phyloP scores from a whole-genome alignment of 2,113 vertebrate genomes.

The Perccottus glenii region DNA sequence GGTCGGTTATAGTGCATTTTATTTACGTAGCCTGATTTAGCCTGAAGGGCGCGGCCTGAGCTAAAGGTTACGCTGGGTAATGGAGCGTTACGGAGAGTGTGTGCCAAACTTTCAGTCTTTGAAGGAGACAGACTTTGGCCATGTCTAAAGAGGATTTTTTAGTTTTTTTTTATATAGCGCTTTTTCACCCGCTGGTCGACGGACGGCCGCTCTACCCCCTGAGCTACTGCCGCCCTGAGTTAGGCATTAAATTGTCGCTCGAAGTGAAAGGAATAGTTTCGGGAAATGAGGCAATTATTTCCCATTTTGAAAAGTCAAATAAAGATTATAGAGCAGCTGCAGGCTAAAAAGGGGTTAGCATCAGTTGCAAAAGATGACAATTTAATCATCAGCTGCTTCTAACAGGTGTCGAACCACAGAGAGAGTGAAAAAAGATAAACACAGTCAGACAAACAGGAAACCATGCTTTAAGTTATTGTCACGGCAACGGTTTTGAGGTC shows the following conservation, averaged over 20 bases:
- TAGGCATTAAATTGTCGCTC: background rate
- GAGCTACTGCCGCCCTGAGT: too few species aligned
- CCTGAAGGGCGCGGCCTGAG: conserved; percentile 42
- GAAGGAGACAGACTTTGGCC: conserved; percentile 21
- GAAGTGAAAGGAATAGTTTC: background rate
- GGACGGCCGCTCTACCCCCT: too few species aligned
- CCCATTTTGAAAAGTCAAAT: background rate
- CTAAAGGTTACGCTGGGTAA: conserved; percentile 37
- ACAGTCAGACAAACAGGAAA: conserved; percentile 12
- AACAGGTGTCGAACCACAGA: conserved; percentile 10
- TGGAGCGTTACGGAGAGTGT: conserved; percentile 9
- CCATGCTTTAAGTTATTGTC: background rate
- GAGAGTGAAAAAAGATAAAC: background rate
- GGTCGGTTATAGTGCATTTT: conserved; percentile 51
- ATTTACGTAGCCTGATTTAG: conserved; percentile 59
- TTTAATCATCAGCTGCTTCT: background rate
- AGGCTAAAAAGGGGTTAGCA: background rate
- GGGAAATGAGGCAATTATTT: conserved; percentile 11
- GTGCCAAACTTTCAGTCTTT: conserved; percentile 28
- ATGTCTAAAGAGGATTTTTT: conserved; percentile 13
- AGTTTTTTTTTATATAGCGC: too few species aligned
- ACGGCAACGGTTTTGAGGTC: background rate
- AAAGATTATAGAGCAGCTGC: background rate
- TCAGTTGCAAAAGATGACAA: background rate
- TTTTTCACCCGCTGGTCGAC: too few species aligned